Percentiles rank a stretch among this genome's conserved stretches.
Evolutionary conservation across 2,797 vertebrate species (phyloP).

Genomic region (Columba guinea): DNA sequence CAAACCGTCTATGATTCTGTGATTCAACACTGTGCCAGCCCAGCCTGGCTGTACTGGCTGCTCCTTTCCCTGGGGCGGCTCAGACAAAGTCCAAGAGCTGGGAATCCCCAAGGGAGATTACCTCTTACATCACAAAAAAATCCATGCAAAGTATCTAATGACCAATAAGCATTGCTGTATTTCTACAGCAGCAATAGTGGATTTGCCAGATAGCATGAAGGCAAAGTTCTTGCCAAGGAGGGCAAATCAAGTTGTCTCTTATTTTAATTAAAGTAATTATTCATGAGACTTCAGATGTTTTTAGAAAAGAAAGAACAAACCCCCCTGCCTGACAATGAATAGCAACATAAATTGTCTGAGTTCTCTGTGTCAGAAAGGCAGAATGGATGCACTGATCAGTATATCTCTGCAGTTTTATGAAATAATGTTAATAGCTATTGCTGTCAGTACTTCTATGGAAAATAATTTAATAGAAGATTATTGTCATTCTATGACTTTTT

Average conservation of each 20-base stretch:
- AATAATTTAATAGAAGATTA: conserved; percentile 45
- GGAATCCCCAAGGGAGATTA: neutral
- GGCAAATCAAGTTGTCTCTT: neutral
- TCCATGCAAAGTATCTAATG: neutral
- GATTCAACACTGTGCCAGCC: neutral
- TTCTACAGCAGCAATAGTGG: neutral
- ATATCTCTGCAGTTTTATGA: neutral
- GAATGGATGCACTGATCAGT: conserved; percentile 20
- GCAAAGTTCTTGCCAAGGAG: neutral
- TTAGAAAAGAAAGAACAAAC: neutral
- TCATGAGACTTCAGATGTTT: conserved; percentile 4
- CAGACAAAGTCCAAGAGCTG: neutral
- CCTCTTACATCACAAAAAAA: neutral
- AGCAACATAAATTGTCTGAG: neutral
- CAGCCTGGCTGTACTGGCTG: neutral
- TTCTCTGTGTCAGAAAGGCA: neutral
- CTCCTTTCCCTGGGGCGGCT: neutral
- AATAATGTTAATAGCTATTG: conserved; percentile 1
- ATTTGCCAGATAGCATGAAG: neutral
- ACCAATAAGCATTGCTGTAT: neutral
- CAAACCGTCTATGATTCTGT: too few species aligned
- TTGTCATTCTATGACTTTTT: neutral
- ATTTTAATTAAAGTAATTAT: conserved; percentile 50
- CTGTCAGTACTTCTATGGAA: conserved; percentile 25
- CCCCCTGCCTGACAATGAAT: neutral